Evolutionary conservation across 2,113 vertebrate species (phyloP).

Genomic region (Podarcis raffonei): DNA sequence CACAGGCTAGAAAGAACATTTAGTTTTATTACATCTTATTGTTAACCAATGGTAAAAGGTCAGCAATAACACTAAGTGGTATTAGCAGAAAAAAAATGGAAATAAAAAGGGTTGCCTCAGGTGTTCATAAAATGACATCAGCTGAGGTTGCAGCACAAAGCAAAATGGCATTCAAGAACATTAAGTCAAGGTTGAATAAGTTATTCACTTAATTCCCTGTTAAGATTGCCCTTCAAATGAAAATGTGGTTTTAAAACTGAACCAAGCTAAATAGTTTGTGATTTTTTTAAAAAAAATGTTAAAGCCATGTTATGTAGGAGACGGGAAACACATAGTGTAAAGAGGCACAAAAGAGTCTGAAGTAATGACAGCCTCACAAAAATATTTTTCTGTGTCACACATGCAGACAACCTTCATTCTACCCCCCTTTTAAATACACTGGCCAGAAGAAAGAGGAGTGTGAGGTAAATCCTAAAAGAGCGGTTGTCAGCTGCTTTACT

Average conservation of each 20-base stretch:
- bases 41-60: conserved; percentile 15
- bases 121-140: conserved; percentile 26
- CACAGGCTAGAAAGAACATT: conserved; percentile 8
- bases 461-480: not conserved
- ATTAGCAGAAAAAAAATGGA: not conserved
- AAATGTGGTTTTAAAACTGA: conserved; percentile 34
- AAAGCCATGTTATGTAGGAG: not conserved
- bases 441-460: not conserved
- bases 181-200: conserved; percentile 14
- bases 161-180: not conserved
- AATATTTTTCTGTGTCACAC: not conserved
- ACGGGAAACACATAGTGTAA: not conserved
- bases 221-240: conserved; percentile 21
- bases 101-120: not conserved
- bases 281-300: conserved; percentile 49
- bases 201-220: not conserved
- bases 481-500: not conserved
- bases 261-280: conserved; percentile 14
- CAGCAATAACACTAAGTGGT: not conserved
- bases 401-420: not conserved
- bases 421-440: not conserved
- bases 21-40: conserved; percentile 51
- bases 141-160: conserved; percentile 17
- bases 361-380: not conserved
- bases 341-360: not conserved